phyloP scores from a whole-genome alignment of 2,888 invertebrate species.

The Drosophila pseudotakahashii region DNA sequence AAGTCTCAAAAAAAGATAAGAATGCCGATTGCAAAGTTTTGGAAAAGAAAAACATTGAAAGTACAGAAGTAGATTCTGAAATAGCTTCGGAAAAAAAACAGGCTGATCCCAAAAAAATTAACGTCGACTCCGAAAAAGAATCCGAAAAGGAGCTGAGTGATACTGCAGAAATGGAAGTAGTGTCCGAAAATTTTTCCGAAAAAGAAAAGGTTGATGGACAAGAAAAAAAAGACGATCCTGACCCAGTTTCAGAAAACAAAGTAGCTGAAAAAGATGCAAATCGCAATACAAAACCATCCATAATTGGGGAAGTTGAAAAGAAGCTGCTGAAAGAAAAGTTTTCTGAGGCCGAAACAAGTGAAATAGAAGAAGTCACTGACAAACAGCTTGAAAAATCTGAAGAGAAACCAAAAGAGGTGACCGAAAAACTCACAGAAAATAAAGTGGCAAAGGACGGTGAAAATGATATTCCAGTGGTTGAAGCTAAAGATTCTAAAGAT shows the following conservation, averaged over 20 bases:
- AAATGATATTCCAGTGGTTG: not conserved
- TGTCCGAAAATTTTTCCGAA: not conserved
- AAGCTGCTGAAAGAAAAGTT: too few relatives aligned
- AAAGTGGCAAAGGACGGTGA: not conserved
- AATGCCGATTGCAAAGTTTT: not conserved
- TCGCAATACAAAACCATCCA: not conserved
- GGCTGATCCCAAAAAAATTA: not conserved
- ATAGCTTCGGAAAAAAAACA: not conserved
- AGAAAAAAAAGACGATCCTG: not conserved
- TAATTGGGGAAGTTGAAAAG: not conserved
- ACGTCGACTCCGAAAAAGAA: not conserved
- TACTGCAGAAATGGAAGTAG: not conserved
- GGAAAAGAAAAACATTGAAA: not conserved
- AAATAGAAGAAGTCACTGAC: not conserved
- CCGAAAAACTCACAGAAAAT: not conserved
- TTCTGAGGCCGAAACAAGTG: not conserved
- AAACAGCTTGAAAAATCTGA: slow-evolving; percentile 2
- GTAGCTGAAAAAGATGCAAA: not conserved
- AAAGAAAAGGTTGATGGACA: slow-evolving; percentile 5
- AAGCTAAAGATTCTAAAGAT: not conserved
- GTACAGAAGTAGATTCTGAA: not conserved
- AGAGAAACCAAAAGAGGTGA: not conserved
- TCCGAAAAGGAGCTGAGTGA: not conserved
- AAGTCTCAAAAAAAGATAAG: not conserved
- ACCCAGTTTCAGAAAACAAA: not conserved